Evolutionary conservation across 37 sponge, comb jelly and placozoan species (phyloP).

Genomic region (Diacarnus erythraeanus): DNA sequence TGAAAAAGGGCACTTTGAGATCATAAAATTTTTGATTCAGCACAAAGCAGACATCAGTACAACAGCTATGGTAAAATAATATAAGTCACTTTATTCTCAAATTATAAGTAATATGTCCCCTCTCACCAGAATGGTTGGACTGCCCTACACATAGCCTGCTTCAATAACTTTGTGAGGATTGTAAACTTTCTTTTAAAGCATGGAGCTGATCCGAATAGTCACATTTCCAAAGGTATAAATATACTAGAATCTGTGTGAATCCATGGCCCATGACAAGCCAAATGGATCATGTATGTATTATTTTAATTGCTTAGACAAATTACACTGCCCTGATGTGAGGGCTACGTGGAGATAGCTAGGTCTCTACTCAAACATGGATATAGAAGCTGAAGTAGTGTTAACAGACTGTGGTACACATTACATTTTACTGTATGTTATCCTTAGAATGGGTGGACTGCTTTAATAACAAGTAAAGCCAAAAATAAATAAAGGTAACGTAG

Average conservation of each 20-base stretch:
- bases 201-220: background rate
- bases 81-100: background rate
- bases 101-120: background rate
- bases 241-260: background rate
- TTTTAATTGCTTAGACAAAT: background rate
- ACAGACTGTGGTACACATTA: too few species aligned
- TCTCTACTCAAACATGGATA: conserved; percentile 5
- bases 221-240: background rate
- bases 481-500: background rate
- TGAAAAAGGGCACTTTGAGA: background rate
- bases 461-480: background rate
- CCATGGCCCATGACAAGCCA: background rate
- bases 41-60: background rate
- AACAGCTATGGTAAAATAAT: background rate
- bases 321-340: conserved; percentile 5
- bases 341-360: conserved; percentile 6
- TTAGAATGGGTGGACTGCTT: conserved; percentile 15
- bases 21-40: background rate
- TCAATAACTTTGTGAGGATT: conserved; percentile 2
- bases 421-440: background rate
- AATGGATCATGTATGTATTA: too few species aligned
- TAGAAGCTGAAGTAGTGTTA: background rate
- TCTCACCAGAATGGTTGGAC: conserved; percentile 9
- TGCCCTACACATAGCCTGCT: background rate
- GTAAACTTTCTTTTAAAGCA: background rate